phyloP scores from a whole-genome alignment of 2,888 invertebrate genomes.

The Choreutis nemorana region DNA sequence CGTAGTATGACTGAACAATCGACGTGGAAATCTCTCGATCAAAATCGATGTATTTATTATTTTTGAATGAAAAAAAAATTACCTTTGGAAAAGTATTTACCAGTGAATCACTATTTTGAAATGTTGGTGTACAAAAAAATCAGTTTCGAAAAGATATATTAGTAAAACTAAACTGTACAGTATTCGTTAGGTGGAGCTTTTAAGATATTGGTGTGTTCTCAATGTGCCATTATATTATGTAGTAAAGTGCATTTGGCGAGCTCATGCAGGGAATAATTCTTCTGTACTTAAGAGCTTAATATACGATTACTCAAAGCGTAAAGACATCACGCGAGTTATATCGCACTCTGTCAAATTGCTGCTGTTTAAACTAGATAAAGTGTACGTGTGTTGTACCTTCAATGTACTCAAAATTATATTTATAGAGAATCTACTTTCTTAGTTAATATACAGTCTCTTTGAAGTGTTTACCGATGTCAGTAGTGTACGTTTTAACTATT shows the following conservation, averaged over 20 bases:
- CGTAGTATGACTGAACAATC: too few species aligned
- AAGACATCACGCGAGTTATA: too few species aligned
- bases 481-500: constrained; percentile 31
- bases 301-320: too few species aligned
- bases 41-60: not conserved
- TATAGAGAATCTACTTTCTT: too few species aligned
- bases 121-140: constrained; percentile 6
- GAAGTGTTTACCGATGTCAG: too few species aligned
- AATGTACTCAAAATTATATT: too few species aligned
- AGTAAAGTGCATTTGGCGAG: constrained; percentile 8
- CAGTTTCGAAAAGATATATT: not conserved
- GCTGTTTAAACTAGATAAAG: too few species aligned
- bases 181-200: not conserved
- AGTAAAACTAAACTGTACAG: not conserved
- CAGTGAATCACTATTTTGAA: constrained; percentile 6
- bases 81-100: not conserved
- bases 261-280: not conserved
- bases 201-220: constrained; percentile 44
- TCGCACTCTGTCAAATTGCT: too few species aligned
- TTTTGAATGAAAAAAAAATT: constrained; percentile 4
- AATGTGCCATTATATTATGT: constrained; percentile 30
- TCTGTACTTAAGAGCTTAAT: constrained; percentile 27
- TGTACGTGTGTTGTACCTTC: too few species aligned
- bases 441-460: too few species aligned
- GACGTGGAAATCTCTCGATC: too few species aligned